Base-by-base conservation (phyloP, 2,888 invertebrate species). In the Lysandra bellargus region DNA sequence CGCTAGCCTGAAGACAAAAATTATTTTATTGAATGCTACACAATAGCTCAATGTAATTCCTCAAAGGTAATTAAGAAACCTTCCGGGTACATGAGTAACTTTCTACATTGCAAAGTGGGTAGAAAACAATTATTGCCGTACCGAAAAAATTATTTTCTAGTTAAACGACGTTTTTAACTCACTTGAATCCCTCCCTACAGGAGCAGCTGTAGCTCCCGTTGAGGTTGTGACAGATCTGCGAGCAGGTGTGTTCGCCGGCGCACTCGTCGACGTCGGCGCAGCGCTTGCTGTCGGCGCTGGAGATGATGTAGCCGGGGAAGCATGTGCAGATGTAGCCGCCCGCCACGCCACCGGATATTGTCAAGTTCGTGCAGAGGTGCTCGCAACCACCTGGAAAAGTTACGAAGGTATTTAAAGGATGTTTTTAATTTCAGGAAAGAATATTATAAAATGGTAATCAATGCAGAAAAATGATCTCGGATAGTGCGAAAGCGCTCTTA, bases 231-330 rank as follows among this genome's bases (percentile, higher is more conserved):
- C 99, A 99, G 61, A 97, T 94, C 87, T 99, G 99, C 1, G 99
- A 98, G 93, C 99, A 99, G 82, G 97, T 97, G 91, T 98, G 98
- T 40, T 95, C 95, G 80, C 98, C 97, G 33, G 96, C 94, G 87
- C 99, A 99, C 91, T 99, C 99, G 91, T 99, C 97, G 23, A 99
- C 96, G 89, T 99, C 99, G 82, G 96, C 94, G 88, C 98, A 98
- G 82, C 96, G 96, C 92, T 98, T 98, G 81, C 97, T 96, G 89
- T 98, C 98, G 4, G 96, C 96, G 69, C 96, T 95, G 1, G 97
- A 96, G 80, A 97, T 97, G 84, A 98, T 97, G 91, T 97, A 98
- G 44, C 98, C 98, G 17, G 96, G 95, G 90, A 96, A 97, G 90
- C 99, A 99, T 61, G 97, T 96, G 90, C 99, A 99, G 85, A 98